These are phyloP conservation scores for Chouioia cunea DNA, from an alignment of 2,888 invertebrate species.

Conservation along the genomic window DNA sequence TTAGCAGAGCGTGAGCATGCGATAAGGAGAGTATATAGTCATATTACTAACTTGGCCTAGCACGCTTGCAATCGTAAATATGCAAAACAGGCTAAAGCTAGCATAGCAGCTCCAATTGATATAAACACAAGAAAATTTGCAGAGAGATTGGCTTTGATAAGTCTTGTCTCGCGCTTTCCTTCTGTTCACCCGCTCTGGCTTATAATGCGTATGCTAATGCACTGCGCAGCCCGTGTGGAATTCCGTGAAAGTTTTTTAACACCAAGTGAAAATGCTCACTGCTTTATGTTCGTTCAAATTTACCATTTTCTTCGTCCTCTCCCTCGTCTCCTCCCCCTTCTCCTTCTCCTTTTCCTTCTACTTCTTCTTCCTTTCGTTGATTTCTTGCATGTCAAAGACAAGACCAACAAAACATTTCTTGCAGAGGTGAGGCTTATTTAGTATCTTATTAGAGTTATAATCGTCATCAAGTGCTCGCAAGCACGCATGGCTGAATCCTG, in stretches of 20 bases:
- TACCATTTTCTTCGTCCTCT: too few relatives aligned
- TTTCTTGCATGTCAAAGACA: neutral
- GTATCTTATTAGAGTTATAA: slow-evolving; percentile 61
- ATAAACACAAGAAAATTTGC: slow-evolving; percentile 32
- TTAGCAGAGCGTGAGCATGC: slow-evolving; percentile 28
- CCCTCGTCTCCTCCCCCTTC: too few relatives aligned
- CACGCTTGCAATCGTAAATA: slow-evolving; percentile 45
- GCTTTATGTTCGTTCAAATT: too few relatives aligned
- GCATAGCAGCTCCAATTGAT: slow-evolving; percentile 35
- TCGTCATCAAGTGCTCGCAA: slow-evolving; percentile 66
- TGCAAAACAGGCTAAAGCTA: slow-evolving; percentile 37
- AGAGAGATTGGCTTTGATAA: slow-evolving; percentile 42
- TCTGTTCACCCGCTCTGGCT: slow-evolving; percentile 16
- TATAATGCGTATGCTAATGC: slow-evolving; percentile 18
- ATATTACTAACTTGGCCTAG: too few relatives aligned
- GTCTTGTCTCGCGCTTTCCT: slow-evolving; percentile 30
- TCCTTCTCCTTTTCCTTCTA: too few relatives aligned
- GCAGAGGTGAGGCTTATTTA: slow-evolving; percentile 49
- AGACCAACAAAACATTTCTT: neutral
- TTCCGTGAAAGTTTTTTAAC: slow-evolving; percentile 33
- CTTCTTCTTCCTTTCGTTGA: too few relatives aligned
- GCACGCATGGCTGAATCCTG: slow-evolving; percentile 53
- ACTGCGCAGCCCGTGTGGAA: slow-evolving; percentile 24
- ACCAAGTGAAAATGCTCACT: too few relatives aligned
- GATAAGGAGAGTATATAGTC: slow-evolving; percentile 23